Evolutionary conservation across 2,888 invertebrate genomes (phyloP).

Genomic region (Muscina levida): DNA sequence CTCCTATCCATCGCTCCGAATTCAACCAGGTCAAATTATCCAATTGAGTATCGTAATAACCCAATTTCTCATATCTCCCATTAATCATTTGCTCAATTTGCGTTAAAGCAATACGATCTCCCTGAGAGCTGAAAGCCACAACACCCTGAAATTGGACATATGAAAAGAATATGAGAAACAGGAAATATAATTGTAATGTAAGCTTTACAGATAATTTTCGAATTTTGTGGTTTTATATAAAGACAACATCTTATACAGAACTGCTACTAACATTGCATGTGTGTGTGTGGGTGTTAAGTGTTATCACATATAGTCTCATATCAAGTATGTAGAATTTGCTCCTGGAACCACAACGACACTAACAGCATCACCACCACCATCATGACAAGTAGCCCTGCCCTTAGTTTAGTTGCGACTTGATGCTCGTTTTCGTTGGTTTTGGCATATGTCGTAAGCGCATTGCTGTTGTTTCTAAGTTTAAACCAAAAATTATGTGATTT

Average conservation of each 20-base stretch:
- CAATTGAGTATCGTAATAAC: conserved; percentile 97
- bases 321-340: not conserved
- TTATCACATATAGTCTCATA: not conserved
- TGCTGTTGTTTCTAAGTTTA: conserved; percentile 5
- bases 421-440: conserved; percentile 18
- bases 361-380: no score
- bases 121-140: conserved; percentile 98
- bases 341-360: not conserved
- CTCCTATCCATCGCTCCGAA: conserved; percentile 94
- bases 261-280: not conserved
- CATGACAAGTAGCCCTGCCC: not conserved
- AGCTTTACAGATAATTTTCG: conserved; percentile 1
- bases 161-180: not conserved
- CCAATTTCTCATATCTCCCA: conserved; percentile 95
- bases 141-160: conserved; percentile 86
- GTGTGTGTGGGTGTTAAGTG: not conserved
- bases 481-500: conserved; percentile 24
- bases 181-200: not conserved
- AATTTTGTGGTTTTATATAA: conserved; percentile 7
- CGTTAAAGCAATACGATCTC: conserved; percentile 98
- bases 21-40: conserved; percentile 97
- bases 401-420: not conserved
- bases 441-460: conserved; percentile 38
- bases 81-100: conserved; percentile 98
- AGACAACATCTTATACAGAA: no score